These are phyloP conservation scores for Ptychochromis oligacanthus DNA, from an alignment of 2,113 vertebrate genomes.

Conservation along the genomic window DNA sequence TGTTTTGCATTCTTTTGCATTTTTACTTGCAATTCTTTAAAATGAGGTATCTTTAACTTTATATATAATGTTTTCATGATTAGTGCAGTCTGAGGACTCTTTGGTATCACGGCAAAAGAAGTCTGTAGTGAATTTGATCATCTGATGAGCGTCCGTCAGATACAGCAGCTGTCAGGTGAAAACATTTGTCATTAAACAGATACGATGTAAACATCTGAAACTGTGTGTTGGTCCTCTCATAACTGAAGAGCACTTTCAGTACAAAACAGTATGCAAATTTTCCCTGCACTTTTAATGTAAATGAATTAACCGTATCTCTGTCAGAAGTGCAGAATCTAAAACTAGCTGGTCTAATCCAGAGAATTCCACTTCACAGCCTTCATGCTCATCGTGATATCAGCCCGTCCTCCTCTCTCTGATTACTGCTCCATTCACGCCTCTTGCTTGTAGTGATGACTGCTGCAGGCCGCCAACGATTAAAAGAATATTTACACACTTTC, in stretches of 20 bases:
- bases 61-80: not conserved
- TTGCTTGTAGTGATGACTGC: constrained; percentile 15
- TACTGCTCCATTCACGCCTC: constrained; percentile 11
- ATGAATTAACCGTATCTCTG: not conserved
- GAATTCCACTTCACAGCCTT: too few species aligned
- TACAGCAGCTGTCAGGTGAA: not conserved
- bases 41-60: not conserved
- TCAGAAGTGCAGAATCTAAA: not conserved
- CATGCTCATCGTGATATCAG: too few species aligned
- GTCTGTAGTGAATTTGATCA: not conserved
- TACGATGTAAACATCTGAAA: not conserved
- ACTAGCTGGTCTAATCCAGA: too few species aligned
- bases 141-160: not conserved
- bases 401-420: not conserved
- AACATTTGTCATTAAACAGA: not conserved
- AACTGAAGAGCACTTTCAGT: not conserved
- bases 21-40: not conserved
- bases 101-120: not conserved
- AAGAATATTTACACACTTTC: constrained; percentile 41
- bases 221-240: not conserved
- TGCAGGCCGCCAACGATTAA: not conserved
- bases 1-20: not conserved
- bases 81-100: not conserved
- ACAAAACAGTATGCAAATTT: not conserved
- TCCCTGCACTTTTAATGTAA: not conserved